Conservation (phyloP, 2,113 vertebrate species). For the Cercopithecus mona region DNA sequence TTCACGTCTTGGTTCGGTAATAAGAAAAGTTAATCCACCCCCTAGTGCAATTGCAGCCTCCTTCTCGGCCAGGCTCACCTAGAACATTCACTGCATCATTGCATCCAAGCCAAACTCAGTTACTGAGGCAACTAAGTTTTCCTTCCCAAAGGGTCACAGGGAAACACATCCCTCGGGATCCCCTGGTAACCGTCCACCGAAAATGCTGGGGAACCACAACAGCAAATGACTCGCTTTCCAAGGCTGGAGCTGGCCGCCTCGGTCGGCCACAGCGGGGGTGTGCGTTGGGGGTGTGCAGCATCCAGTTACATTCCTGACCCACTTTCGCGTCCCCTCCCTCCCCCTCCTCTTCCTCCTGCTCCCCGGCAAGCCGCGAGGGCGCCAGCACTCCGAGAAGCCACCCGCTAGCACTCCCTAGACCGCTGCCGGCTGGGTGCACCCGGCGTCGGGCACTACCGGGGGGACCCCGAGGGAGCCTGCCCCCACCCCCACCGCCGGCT, state of each 20-base stretch:
- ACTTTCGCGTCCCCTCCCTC: conserved; percentile 86
- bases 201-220: conserved; percentile 80
- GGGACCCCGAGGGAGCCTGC: background rate
- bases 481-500: conserved; percentile 5
- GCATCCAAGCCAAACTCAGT: conserved; percentile 88
- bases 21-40: conserved; percentile 56
- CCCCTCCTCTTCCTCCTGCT: conserved; percentile 71
- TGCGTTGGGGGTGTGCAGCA: conserved; percentile 82
- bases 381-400: conserved; percentile 66
- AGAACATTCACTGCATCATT: conserved; percentile 82
- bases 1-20: background rate
- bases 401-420: conserved; percentile 38
- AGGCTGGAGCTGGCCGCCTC: conserved; percentile 80
- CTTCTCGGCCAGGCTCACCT: conserved; percentile 82
- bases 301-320: conserved; percentile 91
- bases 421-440: background rate
- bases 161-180: conserved; percentile 86
- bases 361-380: conserved; percentile 70
- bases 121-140: conserved; percentile 88
- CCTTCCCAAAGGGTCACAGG: conserved; percentile 85
- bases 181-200: conserved; percentile 84
- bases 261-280: conserved; percentile 73
- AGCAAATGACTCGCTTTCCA: conserved; percentile 79
- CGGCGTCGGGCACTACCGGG: background rate
- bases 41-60: conserved; percentile 48